phyloP scores from a whole-genome alignment of 2,113 vertebrate genomes.

The Odobenus rosmarus region DNA sequence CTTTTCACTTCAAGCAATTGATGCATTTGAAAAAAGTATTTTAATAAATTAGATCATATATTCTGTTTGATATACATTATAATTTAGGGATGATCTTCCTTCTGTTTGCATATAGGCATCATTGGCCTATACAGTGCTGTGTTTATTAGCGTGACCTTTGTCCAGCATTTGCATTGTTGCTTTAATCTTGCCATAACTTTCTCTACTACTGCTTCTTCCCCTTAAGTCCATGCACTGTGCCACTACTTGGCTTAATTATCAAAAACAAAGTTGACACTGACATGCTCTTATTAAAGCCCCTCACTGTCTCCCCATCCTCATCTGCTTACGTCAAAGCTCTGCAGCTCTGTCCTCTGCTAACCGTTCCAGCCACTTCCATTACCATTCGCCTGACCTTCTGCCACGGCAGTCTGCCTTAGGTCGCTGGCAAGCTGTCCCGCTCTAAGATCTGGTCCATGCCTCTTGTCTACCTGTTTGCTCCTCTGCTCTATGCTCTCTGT shows the following conservation, averaged over 20 bases:
- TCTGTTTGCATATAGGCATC: constrained; percentile 15
- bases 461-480: not conserved
- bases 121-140: not conserved
- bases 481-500: not conserved
- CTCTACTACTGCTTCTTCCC: not conserved
- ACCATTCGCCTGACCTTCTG: not conserved
- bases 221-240: not conserved
- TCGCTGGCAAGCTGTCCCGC: not conserved
- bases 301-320: not conserved
- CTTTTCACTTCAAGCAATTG: not conserved
- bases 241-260: not conserved
- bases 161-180: not conserved
- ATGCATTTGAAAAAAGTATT: not conserved
- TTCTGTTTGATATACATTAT: not conserved
- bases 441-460: not conserved
- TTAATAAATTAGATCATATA: not conserved
- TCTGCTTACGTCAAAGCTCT: not conserved
- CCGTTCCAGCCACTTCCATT: not conserved
- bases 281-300: not conserved
- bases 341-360: not conserved
- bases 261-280: not conserved
- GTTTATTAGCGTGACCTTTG: not conserved
- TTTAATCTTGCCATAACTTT: not conserved
- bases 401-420: not conserved
- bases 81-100: not conserved